A percentile compares a stretch with the other conserved stretches of the same genome.
Evolutionary conservation across 2,797 vertebrate genomes (phyloP).

Genomic region (Poecilia velifera): DNA sequence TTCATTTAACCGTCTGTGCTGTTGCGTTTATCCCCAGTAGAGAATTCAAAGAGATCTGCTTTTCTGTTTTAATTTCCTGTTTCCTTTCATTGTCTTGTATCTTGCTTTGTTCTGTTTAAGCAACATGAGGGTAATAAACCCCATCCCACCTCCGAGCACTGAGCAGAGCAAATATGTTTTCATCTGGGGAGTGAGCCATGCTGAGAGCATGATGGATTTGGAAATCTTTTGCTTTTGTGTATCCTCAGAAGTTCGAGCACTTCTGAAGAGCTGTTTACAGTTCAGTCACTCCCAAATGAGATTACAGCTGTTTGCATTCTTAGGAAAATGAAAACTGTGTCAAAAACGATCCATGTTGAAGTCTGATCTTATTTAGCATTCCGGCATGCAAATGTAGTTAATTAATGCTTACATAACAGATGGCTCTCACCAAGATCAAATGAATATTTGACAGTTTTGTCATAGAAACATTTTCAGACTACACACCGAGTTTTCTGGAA

Average conservation of each 20-base stretch:
- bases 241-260: conserved; percentile 22
- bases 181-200: conserved; percentile 26
- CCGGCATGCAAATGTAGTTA: neutral
- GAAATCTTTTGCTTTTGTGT: conserved; percentile 29
- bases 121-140: conserved; percentile 36
- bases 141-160: conserved; percentile 13
- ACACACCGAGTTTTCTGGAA: neutral
- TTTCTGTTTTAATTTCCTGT: conserved; percentile 15
- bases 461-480: conserved; percentile 4
- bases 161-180: conserved; percentile 42
- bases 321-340: conserved; percentile 6
- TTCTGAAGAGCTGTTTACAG: conserved; percentile 31
- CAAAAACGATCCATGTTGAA: neutral
- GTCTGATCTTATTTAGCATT: neutral
- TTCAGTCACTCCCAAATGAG: neutral
- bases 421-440: conserved; percentile 3
- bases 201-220: conserved; percentile 18
- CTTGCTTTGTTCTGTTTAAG: conserved; percentile 27
- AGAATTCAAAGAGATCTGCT: conserved; percentile 18
- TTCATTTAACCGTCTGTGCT: conserved; percentile 20
- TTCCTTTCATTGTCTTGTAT: conserved; percentile 19
- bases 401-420: conserved; percentile 8
- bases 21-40: conserved; percentile 22
- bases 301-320: conserved; percentile 16
- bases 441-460: conserved; percentile 15